phyloP scores from a whole-genome alignment of 1,140 invertebrate genomes.

The Hydropsyche tenuis region DNA sequence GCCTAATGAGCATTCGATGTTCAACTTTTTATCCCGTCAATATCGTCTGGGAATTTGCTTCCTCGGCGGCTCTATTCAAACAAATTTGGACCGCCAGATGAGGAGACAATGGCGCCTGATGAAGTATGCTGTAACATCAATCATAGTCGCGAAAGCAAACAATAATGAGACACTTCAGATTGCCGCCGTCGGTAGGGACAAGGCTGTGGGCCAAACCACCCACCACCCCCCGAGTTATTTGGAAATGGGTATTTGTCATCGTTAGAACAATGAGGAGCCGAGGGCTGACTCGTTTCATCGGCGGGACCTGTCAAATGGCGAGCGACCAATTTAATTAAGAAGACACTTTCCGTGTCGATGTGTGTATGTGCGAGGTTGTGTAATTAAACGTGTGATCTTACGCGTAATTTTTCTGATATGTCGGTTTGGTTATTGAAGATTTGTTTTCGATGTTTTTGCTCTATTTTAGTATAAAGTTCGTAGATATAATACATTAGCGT shows the following conservation, averaged over 20 bases:
- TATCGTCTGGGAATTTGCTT: not conserved
- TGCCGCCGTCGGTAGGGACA: constrained; percentile 15
- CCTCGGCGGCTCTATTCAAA: constrained; percentile 25
- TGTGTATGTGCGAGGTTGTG: not conserved
- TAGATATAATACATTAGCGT: too few relatives aligned
- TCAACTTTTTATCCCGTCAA: constrained; percentile 11
- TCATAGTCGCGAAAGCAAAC: constrained; percentile 31
- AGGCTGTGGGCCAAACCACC: not conserved
- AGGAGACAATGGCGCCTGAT: constrained; percentile 30
- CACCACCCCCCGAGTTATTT: constrained; percentile 14
- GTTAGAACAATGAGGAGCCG: constrained; percentile 28
- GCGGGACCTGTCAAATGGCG: constrained; percentile 29
- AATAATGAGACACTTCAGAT: constrained; percentile 39
- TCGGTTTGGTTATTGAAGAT: too few relatives aligned
- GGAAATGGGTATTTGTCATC: constrained; percentile 33
- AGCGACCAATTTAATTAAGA: constrained; percentile 34
- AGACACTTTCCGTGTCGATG: constrained; percentile 2
- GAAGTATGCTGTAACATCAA: constrained; percentile 39
- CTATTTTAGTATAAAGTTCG: too few relatives aligned
- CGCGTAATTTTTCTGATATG: too few relatives aligned
- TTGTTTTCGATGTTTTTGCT: too few relatives aligned
- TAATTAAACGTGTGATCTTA: too few relatives aligned
- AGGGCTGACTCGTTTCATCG: constrained; percentile 26
- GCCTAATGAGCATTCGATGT: too few relatives aligned
- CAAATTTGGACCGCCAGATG: constrained; percentile 26